phyloP scores from a whole-genome alignment of 2,797 vertebrate species.

The Uromys caudimaculatus region DNA sequence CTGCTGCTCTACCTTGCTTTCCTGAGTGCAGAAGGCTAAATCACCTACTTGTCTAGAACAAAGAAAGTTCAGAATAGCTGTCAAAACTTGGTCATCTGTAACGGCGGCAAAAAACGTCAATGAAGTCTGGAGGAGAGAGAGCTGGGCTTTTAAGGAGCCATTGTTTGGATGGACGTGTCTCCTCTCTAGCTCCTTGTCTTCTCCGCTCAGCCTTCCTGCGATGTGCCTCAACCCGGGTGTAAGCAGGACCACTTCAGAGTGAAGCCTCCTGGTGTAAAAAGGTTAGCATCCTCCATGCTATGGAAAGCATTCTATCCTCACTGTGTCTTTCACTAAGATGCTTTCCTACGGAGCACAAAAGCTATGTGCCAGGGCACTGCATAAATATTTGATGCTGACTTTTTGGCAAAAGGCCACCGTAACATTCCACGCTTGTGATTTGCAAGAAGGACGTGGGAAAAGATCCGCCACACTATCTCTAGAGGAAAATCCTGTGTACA shows the following conservation, averaged over 20 bases:
- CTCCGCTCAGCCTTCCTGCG: constrained; percentile 22
- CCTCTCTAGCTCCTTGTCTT: constrained; percentile 39
- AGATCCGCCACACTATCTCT: constrained; percentile 74
- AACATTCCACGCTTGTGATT: constrained; percentile 85
- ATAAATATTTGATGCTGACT: constrained; percentile 90
- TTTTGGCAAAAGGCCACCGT: constrained; percentile 87
- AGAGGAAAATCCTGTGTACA: constrained; percentile 73
- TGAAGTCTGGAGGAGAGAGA: constrained; percentile 65
- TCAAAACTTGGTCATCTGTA: constrained; percentile 76
- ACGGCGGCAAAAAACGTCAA: constrained; percentile 63
- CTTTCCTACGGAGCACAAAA: constrained; percentile 86
- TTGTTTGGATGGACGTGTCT: constrained; percentile 28
- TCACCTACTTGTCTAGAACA: constrained; percentile 50
- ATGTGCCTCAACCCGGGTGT: neutral
- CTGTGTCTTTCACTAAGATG: constrained; percentile 88
- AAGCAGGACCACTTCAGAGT: constrained; percentile 61
- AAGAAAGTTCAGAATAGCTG: constrained; percentile 64
- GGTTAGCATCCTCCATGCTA: constrained; percentile 82
- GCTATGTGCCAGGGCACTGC: constrained; percentile 80
- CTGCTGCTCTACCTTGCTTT: neutral
- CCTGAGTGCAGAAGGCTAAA: constrained; percentile 26
- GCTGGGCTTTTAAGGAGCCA: constrained; percentile 62
- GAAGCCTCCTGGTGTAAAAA: constrained; percentile 71
- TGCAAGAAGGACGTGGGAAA: constrained; percentile 78
- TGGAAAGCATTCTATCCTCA: constrained; percentile 85